These are phyloP conservation scores for Cyprinus carpio DNA, from an alignment of 2,113 vertebrate genomes.

Conservation along the genomic window DNA sequence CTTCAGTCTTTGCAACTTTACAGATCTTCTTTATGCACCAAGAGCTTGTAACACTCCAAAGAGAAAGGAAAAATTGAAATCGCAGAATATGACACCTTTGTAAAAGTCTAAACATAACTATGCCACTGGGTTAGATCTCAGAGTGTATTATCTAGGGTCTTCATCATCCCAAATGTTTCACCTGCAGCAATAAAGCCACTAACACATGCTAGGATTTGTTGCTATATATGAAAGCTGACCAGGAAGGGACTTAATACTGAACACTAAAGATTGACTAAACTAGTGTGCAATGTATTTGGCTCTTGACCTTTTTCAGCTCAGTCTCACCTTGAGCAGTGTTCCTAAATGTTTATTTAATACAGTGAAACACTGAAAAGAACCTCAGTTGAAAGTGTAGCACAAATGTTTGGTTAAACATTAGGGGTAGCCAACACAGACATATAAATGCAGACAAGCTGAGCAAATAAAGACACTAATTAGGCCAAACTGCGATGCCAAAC, in stretches of 20 bases:
- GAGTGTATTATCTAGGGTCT: background rate
- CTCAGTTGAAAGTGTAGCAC: constrained; percentile 23
- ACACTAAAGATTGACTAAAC: background rate
- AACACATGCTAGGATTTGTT: background rate
- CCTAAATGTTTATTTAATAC: background rate
- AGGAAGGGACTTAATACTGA: background rate
- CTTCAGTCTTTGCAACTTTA: no score
- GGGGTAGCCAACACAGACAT: constrained; percentile 9
- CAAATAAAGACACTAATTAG: constrained; percentile 44
- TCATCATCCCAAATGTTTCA: background rate
- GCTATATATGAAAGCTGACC: background rate
- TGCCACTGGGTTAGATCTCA: background rate
- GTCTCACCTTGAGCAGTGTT: constrained; percentile 6
- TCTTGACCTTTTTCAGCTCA: background rate
- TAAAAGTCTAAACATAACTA: background rate
- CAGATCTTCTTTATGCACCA: no score
- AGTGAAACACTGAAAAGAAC: background rate
- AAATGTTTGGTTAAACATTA: constrained; percentile 21
- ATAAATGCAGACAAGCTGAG: constrained; percentile 39
- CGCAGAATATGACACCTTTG: no score
- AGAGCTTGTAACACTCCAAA: no score
- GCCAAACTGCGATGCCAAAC: constrained; percentile 6
- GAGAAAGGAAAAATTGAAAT: no score
- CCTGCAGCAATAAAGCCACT: background rate
- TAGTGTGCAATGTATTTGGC: background rate